Base-by-base conservation (phyloP, 35 echinoderm and acorn worm genomes). In the Ophioderma brevispina region DNA sequence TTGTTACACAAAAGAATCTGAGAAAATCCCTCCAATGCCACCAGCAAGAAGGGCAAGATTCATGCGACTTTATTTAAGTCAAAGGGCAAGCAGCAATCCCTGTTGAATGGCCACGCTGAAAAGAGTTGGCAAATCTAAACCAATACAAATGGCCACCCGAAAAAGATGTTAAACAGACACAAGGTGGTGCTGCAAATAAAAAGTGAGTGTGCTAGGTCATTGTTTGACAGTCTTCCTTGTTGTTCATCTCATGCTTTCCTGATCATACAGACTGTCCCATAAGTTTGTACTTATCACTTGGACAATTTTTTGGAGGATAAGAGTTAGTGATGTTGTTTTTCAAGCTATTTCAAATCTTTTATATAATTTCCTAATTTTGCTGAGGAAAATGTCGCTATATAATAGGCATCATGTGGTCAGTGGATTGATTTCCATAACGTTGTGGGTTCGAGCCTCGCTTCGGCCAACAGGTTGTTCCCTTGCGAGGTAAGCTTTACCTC, bases 51-150 rank as follows among this genome's bases (percentile, higher is more conserved):
- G 41, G 76, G 76, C 64, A 87, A 78, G 70, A 77, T 36, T 1
- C 85, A 87, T 35, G 35, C 85, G 18, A 87, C 85, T 23, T 75
- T 87, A 23, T 78, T 87, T 39, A 40, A 35, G 34, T 80, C 78
- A 40, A 80, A 36, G 78, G 38, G 10, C 34, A 80, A 36, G 13
- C 33, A 80, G 25, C 33, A 36, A 35, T 34, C 78, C 28, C 36
- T 40, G 36, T 15, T 80, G 25, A 40, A 80, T 36, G 38, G 78
- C 30, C 33, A 80, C 36, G 38, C 33, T 10, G 78, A 80, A 4
- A 80, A 14, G 78, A 36, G 33, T 5, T 37, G 6, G 6, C 17
- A 40, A 80, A 70, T 70, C 59, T 30, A 70, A 70, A 70, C 59
- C 41, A 4, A 46, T 46, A 46, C 5, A 46, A 46, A 46, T 46